A percentile compares a stretch with the other conserved stretches of the same genome.
Evolutionary conservation across 2,888 invertebrate species (phyloP).

Genomic region (Syrista parreyssii): DNA sequence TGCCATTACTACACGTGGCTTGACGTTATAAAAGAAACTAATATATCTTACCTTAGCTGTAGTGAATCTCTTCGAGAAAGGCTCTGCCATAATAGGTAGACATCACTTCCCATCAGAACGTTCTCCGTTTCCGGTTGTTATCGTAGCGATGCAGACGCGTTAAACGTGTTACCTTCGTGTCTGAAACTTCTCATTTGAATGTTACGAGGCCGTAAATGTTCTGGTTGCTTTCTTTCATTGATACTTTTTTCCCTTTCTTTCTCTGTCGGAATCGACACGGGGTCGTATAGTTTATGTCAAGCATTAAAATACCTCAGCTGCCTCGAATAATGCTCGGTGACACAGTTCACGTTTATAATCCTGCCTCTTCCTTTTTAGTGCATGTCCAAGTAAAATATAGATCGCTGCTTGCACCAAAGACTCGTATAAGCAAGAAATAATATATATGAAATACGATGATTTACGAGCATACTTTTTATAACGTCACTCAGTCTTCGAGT

Average conservation of each 20-base stretch:
- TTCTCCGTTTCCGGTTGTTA: conserved; percentile 7
- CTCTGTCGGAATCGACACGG: background rate
- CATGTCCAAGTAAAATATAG: background rate
- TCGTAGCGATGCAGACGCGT: background rate
- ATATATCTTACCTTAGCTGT: conserved; percentile 54
- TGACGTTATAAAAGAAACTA: background rate
- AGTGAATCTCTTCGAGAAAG: conserved; percentile 56
- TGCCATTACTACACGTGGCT: background rate
- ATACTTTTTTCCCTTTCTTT: background rate
- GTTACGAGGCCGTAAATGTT: conserved; percentile 2
- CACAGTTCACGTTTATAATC: background rate
- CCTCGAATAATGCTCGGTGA: conserved; percentile 1
- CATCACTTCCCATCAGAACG: conserved; percentile 37
- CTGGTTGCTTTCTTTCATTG: background rate
- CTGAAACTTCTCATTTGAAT: conserved; percentile 1
- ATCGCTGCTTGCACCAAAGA: background rate
- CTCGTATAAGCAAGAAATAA: background rate
- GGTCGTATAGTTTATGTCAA: background rate
- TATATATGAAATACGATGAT: background rate
- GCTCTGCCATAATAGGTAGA: conserved; percentile 64
- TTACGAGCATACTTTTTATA: background rate
- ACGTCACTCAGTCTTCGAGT: background rate
- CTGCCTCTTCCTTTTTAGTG: background rate
- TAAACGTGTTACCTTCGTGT: background rate
- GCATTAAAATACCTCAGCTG: conserved; percentile 3